Base-by-base conservation (phyloP, 2,888 invertebrate genomes). In the Lithophane socia region DNA sequence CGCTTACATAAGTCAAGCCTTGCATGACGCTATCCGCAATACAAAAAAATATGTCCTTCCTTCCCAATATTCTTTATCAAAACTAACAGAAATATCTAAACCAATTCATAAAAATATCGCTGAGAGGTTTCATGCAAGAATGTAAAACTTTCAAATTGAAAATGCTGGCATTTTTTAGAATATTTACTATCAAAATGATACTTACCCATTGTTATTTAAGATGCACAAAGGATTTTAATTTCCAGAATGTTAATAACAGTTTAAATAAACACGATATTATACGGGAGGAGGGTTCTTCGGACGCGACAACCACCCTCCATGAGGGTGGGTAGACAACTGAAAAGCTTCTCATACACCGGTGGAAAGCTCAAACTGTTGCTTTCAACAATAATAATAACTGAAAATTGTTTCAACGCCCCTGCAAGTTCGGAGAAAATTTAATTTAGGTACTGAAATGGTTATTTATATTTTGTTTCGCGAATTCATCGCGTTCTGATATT, bases 271-370 rank as follows among this genome's bases (percentile, higher is more conserved):
- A 82, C 86, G 69, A 58, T 67, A 42, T 16, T 66, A 21, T 69
- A 49, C 70, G 71, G 49, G 42, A 24, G 29, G 1, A 29, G 10
- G 60, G 9, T 18, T 21, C 29, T 24, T 49, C 49, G 24, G 24
- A 37, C 67, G 72, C 78, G 84, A 84, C 89, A 79, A 82, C 90
- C 88, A 80, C 84, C 85, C 90, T 52, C 58, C 10, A 0, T 10
- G 86, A 86, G 86, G 89, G 90, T 83, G 84, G 87, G 47, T 76
- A 76, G 42, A 74, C 69, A 74, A 91, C 91, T 91, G 89, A 84
- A 74, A 56, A 68, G 60, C 81, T 66, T 2, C 29, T 9, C 52
- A 12, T 37, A 10, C 52, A 37, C 56, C 29, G 56, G 21, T 37
- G 64, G 70, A 52, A 61, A 81, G 60, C 80, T 79, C 13, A 24